phyloP scores from a whole-genome alignment of 1,140 invertebrate genomes.

The Conus betulinus region DNA sequence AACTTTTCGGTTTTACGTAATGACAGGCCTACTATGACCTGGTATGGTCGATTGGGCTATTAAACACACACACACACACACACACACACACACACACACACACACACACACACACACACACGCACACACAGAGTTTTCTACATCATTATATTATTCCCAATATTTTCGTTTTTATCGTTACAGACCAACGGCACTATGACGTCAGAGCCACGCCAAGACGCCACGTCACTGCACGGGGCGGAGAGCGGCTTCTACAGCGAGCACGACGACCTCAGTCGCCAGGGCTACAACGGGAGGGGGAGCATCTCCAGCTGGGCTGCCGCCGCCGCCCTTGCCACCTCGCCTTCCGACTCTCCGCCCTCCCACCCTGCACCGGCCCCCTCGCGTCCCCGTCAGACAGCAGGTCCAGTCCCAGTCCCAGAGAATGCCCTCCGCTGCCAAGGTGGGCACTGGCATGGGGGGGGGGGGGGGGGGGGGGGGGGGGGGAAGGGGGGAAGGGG shows the following conservation, averaged over 20 bases:
- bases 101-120: not conserved
- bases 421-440: not conserved
- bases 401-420: slow-evolving; percentile 5
- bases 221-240: slow-evolving; percentile 20
- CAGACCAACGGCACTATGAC: slow-evolving; percentile 18
- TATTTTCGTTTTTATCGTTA: not conserved
- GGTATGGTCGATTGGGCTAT: too few species aligned
- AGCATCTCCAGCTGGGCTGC: slow-evolving; percentile 24
- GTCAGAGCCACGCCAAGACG: slow-evolving; percentile 12
- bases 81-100: not conserved
- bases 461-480: not conserved
- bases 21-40: too few species aligned
- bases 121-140: not conserved
- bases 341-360: not conserved
- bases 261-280: slow-evolving; percentile 21
- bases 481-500: not conserved
- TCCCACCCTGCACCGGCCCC: not conserved
- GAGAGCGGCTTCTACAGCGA: slow-evolving; percentile 34
- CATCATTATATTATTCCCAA: too few species aligned
- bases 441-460: not conserved
- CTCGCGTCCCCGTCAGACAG: not conserved
- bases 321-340: not conserved
- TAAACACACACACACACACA: not conserved
- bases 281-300: slow-evolving; percentile 5
- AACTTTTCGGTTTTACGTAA: too few species aligned